Percentiles rank a stretch among this genome's conserved stretches.
phyloP scores from a whole-genome alignment of 2,113 vertebrate genomes.

The Mandrillus leucophaeus region DNA sequence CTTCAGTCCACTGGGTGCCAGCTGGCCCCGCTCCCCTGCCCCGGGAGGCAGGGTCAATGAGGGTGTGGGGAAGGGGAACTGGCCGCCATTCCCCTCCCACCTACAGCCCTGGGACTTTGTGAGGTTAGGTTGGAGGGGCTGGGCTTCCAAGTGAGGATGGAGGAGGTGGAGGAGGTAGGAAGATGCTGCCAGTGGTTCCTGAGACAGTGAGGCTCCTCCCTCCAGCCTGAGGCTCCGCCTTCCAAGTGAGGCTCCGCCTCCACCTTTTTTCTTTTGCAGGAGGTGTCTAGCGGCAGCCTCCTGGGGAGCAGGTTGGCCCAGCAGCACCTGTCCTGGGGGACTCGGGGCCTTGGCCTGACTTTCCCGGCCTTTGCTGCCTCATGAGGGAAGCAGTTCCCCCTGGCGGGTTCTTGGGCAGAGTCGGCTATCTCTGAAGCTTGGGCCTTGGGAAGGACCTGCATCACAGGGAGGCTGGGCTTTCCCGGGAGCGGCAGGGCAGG shows the following conservation, averaged over 20 bases:
- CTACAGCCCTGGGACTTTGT: background rate
- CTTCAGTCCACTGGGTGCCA: background rate
- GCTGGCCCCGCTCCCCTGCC: no score
- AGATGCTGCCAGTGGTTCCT: rapidly evolving
- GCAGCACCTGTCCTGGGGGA: background rate
- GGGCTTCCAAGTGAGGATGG: background rate
- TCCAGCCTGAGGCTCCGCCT: background rate
- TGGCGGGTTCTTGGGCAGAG: background rate
- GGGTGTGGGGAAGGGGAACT: background rate
- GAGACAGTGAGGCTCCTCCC: background rate
- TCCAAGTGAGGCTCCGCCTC: background rate
- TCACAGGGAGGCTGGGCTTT: background rate
- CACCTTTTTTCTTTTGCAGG: background rate
- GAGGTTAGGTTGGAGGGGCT: background rate
- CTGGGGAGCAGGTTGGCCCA: no score
- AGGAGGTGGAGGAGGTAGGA: no score
- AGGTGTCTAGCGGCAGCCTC: background rate
- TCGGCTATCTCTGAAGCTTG: background rate
- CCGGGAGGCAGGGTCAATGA: background rate
- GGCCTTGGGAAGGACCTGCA: background rate
- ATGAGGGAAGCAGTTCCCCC: rapidly evolving
- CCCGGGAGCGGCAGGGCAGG: background rate
- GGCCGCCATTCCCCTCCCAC: background rate
- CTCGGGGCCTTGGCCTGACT: background rate
- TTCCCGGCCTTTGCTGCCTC: background rate